Evolutionary conservation across 2,113 vertebrate genomes (phyloP), one percentile per base, ranked within the genome.

Genomic region (Vulpes ferrilata): DNA sequence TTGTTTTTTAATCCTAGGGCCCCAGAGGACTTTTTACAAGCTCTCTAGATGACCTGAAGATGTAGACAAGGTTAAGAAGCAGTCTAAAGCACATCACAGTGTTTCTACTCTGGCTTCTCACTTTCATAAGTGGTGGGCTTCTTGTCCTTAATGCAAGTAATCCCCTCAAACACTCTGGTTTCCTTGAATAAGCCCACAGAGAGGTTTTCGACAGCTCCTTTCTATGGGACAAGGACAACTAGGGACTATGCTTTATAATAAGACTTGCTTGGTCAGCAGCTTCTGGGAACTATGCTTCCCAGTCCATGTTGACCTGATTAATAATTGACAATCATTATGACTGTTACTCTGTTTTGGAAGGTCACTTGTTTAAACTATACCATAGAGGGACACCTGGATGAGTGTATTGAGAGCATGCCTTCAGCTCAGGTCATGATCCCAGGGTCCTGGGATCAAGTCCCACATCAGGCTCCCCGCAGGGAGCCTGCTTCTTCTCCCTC

Each of bases 241-340:
- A 35, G 38, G 55, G 19, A 15, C 73, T 19, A 5, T 92, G 23
- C 17, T 59, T 20, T 30, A 27, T 15, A 22, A n/a, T 25, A 87
- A 86, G 19, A 43, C 67, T 11, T 69, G 59, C 69, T 43, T 43
- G 43, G 43, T 74, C 97, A 97, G 64, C 86, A 35, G 69, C 23
- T 83, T 10, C 74, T 71, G 32, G 90, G 23, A 65, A n/a, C 27
- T 67, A 15, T 64, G 60, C 62, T 32, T 85, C 80, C 83, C 60
- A 12, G 67, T 10, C 16, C n/a, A 22, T 19, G 0, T 4, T 5
- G 32, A 51, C 51, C 60, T 53, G 73, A 59, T 95, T 91, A 93
- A 96, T 93, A 60, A 93, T 95, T 92, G 64, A 67, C 78, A 88
- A n/a, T 64, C 87, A 43, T 51, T 64, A 25, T 10, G 74, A 85